Percentiles rank a stretch among this genome's conserved stretches.
Conservation (phyloP, 1,140 invertebrate species). For the Bombus superbus region DNA sequence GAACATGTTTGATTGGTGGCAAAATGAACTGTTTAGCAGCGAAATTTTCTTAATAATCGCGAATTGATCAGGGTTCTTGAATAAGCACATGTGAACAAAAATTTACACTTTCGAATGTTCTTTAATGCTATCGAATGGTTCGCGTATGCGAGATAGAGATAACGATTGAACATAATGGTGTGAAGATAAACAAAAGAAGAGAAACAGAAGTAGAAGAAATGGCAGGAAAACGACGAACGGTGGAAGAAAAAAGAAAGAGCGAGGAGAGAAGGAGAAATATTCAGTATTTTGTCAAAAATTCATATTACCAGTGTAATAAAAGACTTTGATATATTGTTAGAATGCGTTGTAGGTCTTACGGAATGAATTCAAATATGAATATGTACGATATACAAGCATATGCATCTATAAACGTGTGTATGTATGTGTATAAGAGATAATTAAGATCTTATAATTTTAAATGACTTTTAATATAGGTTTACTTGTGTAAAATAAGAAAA, state of each 20-base stretch:
- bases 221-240: neutral
- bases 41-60: constrained; percentile 33
- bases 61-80: constrained; percentile 53
- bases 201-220: neutral
- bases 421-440: constrained; percentile 65
- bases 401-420: constrained; percentile 67
- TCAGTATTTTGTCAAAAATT: constrained; percentile 72
- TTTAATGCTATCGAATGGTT: constrained; percentile 6
- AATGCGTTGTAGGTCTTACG: constrained; percentile 67
- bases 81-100: constrained; percentile 14
- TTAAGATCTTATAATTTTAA: constrained; percentile 72
- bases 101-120: constrained; percentile 36
- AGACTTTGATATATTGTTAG: constrained; percentile 72
- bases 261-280: constrained; percentile 54
- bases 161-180: neutral
- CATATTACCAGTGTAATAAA: constrained; percentile 68
- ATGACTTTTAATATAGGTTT: constrained; percentile 73
- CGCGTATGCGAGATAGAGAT: neutral
- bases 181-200: neutral
- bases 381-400: constrained; percentile 65
- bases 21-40: neutral
- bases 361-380: constrained; percentile 68
- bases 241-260: neutral
- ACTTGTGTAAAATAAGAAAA: constrained; percentile 70
- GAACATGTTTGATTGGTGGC: neutral